These are phyloP conservation scores for fruit fly (Drosophila melanogaster) DNA, from an alignment of 1,140 invertebrate species.

Conservation along the genomic window DNA sequence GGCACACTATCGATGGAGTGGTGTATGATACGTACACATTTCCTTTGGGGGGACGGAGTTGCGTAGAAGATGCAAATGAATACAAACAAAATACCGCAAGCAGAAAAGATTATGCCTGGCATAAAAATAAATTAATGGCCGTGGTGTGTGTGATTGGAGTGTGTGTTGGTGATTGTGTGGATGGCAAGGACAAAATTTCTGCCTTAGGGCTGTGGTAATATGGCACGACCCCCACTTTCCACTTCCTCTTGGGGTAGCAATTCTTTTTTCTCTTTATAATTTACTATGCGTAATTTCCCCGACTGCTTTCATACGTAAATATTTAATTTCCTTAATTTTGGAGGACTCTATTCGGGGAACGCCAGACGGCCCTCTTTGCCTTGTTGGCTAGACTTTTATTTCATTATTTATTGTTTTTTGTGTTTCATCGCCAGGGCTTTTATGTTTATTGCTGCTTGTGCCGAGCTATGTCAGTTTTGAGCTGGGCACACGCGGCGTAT, in stretches of 20 bases:
- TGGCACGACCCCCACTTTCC: constrained; percentile 18
- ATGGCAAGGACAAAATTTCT: constrained; percentile 64
- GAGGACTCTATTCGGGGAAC: constrained; percentile 39
- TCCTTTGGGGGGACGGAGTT: not conserved
- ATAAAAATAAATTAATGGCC: constrained; percentile 81
- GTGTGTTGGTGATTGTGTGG: constrained; percentile 19
- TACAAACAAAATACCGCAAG: constrained; percentile 50
- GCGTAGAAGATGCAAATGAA: constrained; percentile 52
- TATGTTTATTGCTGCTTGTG: constrained; percentile 64
- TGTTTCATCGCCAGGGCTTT: constrained; percentile 70
- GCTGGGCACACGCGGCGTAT: constrained; percentile 36
- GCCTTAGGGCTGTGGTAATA: constrained; percentile 61
- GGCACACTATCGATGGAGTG: constrained; percentile 46
- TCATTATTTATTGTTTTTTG: constrained; percentile 81
- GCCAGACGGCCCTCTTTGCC: not conserved
- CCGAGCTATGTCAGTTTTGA: constrained; percentile 2
- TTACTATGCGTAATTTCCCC: constrained; percentile 76
- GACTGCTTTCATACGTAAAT: constrained; percentile 71
- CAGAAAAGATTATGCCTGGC: constrained; percentile 72
- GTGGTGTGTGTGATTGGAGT: constrained; percentile 32
- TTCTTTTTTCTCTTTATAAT: constrained; percentile 65
- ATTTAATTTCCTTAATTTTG: constrained; percentile 71
- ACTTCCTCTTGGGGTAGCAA: constrained; percentile 6
- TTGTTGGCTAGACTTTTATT: constrained; percentile 55
- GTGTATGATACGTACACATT: not conserved